A percentile compares a stretch with the other conserved stretches of the same genome.
Evolutionary conservation across 1,140 invertebrate genomes (phyloP).

Genomic region (Drosophila truncata): DNA sequence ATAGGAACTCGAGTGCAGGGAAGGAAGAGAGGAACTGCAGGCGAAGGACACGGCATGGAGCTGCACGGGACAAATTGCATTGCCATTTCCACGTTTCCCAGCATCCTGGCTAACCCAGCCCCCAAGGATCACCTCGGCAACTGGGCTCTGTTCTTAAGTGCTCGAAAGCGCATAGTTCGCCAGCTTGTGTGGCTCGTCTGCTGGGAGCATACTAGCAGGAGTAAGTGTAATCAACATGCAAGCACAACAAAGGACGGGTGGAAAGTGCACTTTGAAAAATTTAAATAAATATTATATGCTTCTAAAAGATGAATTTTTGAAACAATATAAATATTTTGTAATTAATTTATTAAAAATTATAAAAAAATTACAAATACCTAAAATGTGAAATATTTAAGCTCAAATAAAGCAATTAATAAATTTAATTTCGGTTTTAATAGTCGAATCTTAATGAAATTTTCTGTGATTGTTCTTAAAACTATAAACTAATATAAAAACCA

Average conservation of each 20-base stretch:
- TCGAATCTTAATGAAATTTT: not conserved
- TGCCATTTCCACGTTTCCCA: slow-evolving; percentile 61
- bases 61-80: slow-evolving; percentile 68
- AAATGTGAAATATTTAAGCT: not conserved
- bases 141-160: slow-evolving; percentile 47
- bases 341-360: not conserved
- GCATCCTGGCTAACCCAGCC: not conserved
- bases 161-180: slow-evolving; percentile 61
- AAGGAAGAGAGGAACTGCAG: slow-evolving; percentile 12
- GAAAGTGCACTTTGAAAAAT: slow-evolving; percentile 6
- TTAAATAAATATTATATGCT: not conserved
- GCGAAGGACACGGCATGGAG: slow-evolving; percentile 29
- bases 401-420: not conserved
- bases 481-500: not conserved
- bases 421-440: not conserved
- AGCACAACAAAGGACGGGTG: slow-evolving; percentile 36
- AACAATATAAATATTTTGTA: not conserved
- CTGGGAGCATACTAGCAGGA: slow-evolving; percentile 39
- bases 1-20: slow-evolving; percentile 29
- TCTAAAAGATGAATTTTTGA: no score
- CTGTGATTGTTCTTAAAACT: not conserved
- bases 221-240: slow-evolving; percentile 67
- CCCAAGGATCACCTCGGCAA: slow-evolving; percentile 3
- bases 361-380: not conserved
- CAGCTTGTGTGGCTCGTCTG: slow-evolving; percentile 38